Conservation (phyloP, 2,797 vertebrate genomes). For the Loriculus beryllinus region DNA sequence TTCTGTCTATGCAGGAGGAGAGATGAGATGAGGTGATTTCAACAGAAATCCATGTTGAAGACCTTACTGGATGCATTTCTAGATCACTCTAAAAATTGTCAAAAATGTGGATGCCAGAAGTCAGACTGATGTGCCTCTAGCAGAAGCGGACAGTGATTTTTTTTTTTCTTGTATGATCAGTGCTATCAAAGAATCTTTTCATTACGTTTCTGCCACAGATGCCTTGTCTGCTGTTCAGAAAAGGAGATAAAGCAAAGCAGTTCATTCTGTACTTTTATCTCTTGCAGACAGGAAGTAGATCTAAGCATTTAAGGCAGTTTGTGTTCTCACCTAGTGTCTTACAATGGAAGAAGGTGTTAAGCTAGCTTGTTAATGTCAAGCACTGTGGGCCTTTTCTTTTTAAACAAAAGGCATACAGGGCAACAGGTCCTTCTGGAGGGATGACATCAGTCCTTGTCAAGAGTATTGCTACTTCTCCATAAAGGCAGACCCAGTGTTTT, state of each 20-base stretch:
- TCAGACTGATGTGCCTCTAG: background rate
- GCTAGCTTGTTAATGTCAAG: background rate
- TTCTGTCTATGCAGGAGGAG: background rate
- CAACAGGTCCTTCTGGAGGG: background rate
- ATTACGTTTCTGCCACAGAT: slow-evolving; percentile 1
- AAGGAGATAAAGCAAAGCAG: slow-evolving; percentile 27
- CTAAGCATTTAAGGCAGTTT: slow-evolving; percentile 25
- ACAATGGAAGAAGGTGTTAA: background rate
- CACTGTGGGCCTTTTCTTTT: background rate
- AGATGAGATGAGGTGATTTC: background rate
- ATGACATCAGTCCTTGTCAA: background rate
- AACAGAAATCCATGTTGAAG: background rate
- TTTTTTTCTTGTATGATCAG: background rate
- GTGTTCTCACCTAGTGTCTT: slow-evolving; percentile 5
- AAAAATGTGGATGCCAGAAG: background rate
- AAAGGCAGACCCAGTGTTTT: background rate
- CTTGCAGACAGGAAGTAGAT: slow-evolving; percentile 7
- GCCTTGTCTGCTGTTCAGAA: background rate
- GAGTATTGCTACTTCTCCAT: background rate
- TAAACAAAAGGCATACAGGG: background rate
- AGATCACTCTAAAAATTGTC: background rate
- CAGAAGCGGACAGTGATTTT: background rate
- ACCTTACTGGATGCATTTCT: background rate
- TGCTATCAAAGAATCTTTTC: slow-evolving; percentile 32
- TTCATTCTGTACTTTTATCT: slow-evolving; percentile 26